Evolutionary conservation across 2,797 vertebrate genomes (phyloP).

Genomic region (Leptatherina wallacei): DNA sequence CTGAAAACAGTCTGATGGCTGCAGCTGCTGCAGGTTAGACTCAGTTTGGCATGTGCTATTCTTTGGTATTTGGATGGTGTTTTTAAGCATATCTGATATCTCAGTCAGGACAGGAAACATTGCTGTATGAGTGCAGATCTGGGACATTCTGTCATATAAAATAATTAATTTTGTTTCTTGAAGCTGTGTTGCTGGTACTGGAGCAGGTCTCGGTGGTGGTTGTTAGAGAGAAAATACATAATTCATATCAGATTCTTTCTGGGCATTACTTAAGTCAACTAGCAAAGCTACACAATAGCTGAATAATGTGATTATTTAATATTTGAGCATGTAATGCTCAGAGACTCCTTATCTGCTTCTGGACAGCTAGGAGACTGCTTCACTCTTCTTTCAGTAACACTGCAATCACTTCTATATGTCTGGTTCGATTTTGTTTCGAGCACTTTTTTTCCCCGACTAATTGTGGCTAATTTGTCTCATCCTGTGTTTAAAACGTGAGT

Average conservation of each 20-base stretch:
- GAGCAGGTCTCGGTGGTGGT: background rate
- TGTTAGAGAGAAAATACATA: conserved; percentile 28
- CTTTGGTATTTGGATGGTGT: background rate
- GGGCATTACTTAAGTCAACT: conserved; percentile 17
- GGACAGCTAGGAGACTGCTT: background rate
- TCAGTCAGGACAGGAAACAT: background rate
- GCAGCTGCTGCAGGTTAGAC: conserved; percentile 54
- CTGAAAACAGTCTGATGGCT: conserved; percentile 30
- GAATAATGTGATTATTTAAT: conserved; percentile 32
- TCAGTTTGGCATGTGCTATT: conserved; percentile 12
- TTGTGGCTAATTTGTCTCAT: background rate
- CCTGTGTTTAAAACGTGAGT: background rate
- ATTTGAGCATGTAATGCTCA: conserved; percentile 10
- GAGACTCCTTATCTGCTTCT: background rate
- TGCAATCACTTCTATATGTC: background rate
- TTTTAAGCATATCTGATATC: background rate
- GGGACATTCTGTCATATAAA: background rate
- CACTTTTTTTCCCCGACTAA: background rate
- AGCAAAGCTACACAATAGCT: conserved; percentile 20
- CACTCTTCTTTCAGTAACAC: background rate
- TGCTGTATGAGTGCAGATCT: background rate
- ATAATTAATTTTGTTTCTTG: conserved; percentile 2
- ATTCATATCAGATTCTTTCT: conserved; percentile 24
- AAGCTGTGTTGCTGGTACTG: conserved; percentile 8
- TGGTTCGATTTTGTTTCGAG: background rate